Evolutionary conservation across 2,797 vertebrate species (phyloP).

Genomic region (Cossypha niveicapilla): DNA sequence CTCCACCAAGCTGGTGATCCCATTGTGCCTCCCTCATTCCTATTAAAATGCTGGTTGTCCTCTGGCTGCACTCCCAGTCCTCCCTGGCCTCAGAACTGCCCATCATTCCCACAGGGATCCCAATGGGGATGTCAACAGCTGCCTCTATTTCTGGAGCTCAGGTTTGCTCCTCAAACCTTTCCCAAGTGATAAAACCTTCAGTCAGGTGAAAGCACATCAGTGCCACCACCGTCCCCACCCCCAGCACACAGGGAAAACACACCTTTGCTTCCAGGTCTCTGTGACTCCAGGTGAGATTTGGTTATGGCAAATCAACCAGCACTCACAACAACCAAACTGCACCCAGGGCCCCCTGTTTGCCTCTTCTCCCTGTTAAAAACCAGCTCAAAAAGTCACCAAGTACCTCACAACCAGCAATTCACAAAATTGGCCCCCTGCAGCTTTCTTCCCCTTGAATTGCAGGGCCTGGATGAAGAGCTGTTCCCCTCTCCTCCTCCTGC

Average conservation of each 20-base stretch:
- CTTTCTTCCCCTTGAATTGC: neutral
- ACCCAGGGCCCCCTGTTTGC: neutral
- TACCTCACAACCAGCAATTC: neutral
- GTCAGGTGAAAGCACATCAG: fast-evolving
- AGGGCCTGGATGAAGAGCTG: neutral
- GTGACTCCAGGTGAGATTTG: fast-evolving
- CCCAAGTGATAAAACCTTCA: neutral
- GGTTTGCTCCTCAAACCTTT: neutral
- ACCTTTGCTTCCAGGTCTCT: neutral
- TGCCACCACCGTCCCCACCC: fast-evolving
- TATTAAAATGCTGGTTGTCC: neutral
- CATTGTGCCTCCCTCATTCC: neutral
- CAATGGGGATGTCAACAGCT: neutral
- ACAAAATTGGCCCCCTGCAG: neutral
- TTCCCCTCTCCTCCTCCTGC: neutral
- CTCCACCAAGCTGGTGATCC: neutral
- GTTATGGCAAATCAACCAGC: neutral
- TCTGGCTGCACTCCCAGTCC: neutral
- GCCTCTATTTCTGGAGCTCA: neutral
- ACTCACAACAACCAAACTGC: neutral
- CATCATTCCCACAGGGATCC: neutral
- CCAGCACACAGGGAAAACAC: fast-evolving
- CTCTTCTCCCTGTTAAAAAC: fast-evolving
- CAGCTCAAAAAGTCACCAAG: neutral
- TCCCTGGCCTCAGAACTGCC: fast-evolving